These are phyloP conservation scores for Rhinichthys osculus DNA, from an alignment of 2,797 vertebrate species.

Conservation along the genomic window DNA sequence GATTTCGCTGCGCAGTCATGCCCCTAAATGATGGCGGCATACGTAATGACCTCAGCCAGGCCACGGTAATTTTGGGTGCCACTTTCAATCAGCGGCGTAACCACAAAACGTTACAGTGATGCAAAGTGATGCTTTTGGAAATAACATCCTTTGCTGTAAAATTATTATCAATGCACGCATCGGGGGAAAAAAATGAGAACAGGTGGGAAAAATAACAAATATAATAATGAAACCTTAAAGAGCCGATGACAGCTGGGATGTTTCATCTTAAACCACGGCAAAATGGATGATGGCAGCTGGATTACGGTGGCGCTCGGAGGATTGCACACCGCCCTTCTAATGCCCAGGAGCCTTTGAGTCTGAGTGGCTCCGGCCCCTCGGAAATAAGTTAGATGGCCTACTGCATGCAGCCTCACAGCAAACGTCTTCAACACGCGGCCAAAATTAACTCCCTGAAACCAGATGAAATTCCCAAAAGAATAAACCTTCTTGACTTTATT, in stretches of 20 bases:
- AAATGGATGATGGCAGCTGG: slow-evolving; percentile 79
- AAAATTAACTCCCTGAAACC: slow-evolving; percentile 81
- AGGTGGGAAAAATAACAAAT: slow-evolving; percentile 52
- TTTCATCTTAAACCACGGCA: slow-evolving; percentile 63
- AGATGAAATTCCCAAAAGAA: slow-evolving; percentile 81
- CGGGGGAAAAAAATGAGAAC: slow-evolving; percentile 31
- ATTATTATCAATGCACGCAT: slow-evolving; percentile 50
- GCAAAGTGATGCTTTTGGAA: slow-evolving; percentile 51
- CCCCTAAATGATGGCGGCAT: slow-evolving; percentile 73
- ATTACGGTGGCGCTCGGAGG: slow-evolving; percentile 78
- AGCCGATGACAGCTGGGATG: slow-evolving; percentile 28
- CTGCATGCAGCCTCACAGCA: slow-evolving; percentile 80
- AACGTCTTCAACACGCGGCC: slow-evolving; percentile 70
- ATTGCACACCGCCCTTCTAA: slow-evolving; percentile 78
- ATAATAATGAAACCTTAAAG: slow-evolving; percentile 37
- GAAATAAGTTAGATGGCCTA: slow-evolving; percentile 74
- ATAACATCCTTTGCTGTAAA: slow-evolving; percentile 65
- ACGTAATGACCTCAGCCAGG: slow-evolving; percentile 69
- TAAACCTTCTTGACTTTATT: slow-evolving; percentile 84
- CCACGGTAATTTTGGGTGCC: slow-evolving; percentile 71
- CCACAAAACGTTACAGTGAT: slow-evolving; percentile 70
- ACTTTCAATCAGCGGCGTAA: slow-evolving; percentile 73
- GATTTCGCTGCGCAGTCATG: slow-evolving; percentile 66
- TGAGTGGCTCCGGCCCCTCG: slow-evolving; percentile 63
- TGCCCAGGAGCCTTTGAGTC: slow-evolving; percentile 82